These are phyloP conservation scores for Scaptodrosophila latifasciaeformis DNA, from an alignment of 2,888 invertebrate species.

Conservation along the genomic window DNA sequence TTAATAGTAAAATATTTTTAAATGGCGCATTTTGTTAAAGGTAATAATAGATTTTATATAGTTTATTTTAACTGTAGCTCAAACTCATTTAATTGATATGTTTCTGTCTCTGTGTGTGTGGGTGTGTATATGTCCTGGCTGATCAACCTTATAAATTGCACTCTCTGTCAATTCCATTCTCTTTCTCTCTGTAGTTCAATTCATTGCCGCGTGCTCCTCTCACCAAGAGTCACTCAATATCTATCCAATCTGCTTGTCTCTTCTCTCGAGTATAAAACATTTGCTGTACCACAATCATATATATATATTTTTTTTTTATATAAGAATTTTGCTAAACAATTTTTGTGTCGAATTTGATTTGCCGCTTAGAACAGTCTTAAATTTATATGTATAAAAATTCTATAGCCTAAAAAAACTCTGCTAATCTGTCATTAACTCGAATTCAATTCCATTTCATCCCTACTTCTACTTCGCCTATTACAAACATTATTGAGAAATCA, in stretches of 20 bases:
- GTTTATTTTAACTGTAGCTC: not conserved
- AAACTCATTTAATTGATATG: not conserved
- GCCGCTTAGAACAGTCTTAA: conserved; percentile 51
- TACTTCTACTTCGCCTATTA: conserved; percentile 34
- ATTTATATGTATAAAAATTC: conserved; percentile 21
- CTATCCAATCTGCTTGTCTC: not conserved
- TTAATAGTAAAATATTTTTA: conserved; percentile 50
- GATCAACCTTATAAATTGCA: conserved; percentile 62
- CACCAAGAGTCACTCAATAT: conserved; percentile 30
- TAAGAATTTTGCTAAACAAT: conserved; percentile 57
- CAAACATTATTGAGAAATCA: conserved; percentile 68
- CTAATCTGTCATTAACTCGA: conserved; percentile 35
- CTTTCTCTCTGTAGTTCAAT: conserved; percentile 16
- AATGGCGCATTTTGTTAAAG: conserved; percentile 61
- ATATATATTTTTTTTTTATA: conserved; percentile 4
- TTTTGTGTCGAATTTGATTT: conserved; percentile 18
- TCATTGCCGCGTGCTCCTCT: conserved; percentile 13
- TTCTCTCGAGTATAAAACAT: not conserved
- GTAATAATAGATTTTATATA: conserved; percentile 27
- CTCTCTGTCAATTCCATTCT: conserved; percentile 42
- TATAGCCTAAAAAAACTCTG: conserved; percentile 39
- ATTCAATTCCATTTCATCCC: conserved; percentile 19
- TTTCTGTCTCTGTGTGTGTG: conserved; percentile 14
- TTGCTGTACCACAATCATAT: no score
- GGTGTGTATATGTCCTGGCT: conserved; percentile 23